These are phyloP conservation scores for Ascidia mentula DNA, from an alignment of 23 tunicate species.

Conservation along the genomic window DNA sequence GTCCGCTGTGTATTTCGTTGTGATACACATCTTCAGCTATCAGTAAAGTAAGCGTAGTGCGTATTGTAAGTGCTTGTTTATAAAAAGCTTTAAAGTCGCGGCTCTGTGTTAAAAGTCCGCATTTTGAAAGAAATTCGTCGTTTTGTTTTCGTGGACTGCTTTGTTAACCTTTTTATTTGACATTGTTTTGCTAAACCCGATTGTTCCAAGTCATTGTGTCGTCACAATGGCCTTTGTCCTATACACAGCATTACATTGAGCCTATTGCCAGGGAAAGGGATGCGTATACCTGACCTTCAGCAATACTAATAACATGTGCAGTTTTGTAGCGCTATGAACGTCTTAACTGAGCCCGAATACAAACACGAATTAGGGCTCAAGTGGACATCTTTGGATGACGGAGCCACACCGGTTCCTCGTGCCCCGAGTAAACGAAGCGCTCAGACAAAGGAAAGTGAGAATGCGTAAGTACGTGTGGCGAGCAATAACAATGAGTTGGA, in stretches of 20 bases:
- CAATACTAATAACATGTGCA: background rate
- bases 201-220: background rate
- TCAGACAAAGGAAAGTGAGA: background rate
- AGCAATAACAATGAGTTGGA: background rate
- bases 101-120: background rate
- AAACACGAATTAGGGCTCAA: background rate
- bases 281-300: background rate
- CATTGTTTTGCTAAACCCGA: background rate
- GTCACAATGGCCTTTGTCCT: background rate
- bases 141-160: background rate
- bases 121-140: background rate
- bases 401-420: slow-evolving; percentile 1
- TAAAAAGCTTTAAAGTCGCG: background rate
- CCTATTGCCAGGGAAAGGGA: background rate
- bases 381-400: background rate
- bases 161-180: background rate
- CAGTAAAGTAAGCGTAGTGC: no score
- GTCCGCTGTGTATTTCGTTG: no score
- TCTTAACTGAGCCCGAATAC: background rate
- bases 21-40: no score
- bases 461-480: slow-evolving; percentile 5
- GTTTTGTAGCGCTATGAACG: background rate
- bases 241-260: background rate
- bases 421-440: background rate
- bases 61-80: background rate